Evolutionary conservation across 2,888 invertebrate species (phyloP), one percentile per base, ranked within the genome.

Genomic region (Villa cingulata): DNA sequence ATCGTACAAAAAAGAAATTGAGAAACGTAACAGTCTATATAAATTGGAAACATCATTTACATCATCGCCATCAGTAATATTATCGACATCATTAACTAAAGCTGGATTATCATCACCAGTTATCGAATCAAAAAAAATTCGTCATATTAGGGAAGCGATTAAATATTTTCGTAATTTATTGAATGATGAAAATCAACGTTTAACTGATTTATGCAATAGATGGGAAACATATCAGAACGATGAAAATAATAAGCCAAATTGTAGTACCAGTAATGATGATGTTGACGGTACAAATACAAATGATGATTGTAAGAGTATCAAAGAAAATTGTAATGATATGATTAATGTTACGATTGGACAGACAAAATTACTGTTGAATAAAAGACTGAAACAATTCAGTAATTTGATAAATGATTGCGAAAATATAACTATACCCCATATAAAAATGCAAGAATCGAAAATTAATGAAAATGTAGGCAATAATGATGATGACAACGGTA

Each of bases 261-360:
- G n/a, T n/a, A n/a, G n/a, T n/a, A 54, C 53, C 17, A 2, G 7
- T 23, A 4, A 23, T 23, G 23, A 7, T 23, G 7, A 23, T 23
- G 23, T 6, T 23, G 23, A 23, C 23, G 7, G 7, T 6, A 23
- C 4, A 6, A 7, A 23, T 23, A 23, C 4, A 6, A 4, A 23
- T 23, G 49, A 57, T 5, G 55, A 66, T 45, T 50, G 57, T n/a
- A 49, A 57, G 12, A 51, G 58, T 4, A 61, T 73, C 0, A 71
- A 73, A 50, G 55, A 59, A 40, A 58, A 57, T 2, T 58, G 56
- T 1, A 59, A 60, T 5, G 74, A 75, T 54, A 68, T 74, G 62
- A 77, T 88, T 18, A 72, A 81, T 58, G 78, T 80, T 23, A 77
- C 83, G 1, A 73, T 83, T 48, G 86, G 87, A 0, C 86, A 86